Conservation (phyloP, 2,113 vertebrate species). For the Corynorhinus townsendii region DNA sequence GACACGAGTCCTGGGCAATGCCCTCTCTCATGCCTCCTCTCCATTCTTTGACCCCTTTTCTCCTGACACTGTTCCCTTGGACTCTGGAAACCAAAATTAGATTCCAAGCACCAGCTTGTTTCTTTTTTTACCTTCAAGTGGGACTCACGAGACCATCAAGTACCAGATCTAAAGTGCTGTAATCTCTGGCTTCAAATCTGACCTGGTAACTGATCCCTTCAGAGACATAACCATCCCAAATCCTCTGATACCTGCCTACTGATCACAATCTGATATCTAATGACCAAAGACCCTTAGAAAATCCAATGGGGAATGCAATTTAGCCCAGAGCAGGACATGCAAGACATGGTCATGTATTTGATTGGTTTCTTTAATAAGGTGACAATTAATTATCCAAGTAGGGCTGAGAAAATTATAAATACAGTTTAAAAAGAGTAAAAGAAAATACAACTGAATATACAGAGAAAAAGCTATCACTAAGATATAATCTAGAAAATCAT, state of each 20-base stretch:
- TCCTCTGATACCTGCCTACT: neutral
- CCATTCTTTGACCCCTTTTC: slow-evolving; percentile 77
- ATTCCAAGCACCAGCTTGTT: neutral
- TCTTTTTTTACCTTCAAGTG: neutral
- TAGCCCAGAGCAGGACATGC: neutral
- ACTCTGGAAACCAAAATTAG: neutral
- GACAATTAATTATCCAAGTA: neutral
- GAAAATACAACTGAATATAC: neutral
- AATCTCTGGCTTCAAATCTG: neutral
- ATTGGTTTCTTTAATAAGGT: neutral
- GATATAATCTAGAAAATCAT: neutral
- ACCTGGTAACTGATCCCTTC: neutral
- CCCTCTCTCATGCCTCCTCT: slow-evolving; percentile 70
- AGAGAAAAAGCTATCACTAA: neutral
- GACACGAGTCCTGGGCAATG: slow-evolving; percentile 59
- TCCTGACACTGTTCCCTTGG: neutral
- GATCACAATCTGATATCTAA: neutral
- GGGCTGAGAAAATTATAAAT: neutral
- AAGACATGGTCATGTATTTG: neutral
- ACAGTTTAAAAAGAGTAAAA: neutral
- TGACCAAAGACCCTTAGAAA: neutral
- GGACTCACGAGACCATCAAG: neutral
- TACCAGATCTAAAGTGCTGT: neutral
- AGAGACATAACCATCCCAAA: neutral
- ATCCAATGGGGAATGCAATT: neutral